Base-by-base conservation (phyloP, 1,140 invertebrate genomes). In the Archegozetes longisetosus region DNA sequence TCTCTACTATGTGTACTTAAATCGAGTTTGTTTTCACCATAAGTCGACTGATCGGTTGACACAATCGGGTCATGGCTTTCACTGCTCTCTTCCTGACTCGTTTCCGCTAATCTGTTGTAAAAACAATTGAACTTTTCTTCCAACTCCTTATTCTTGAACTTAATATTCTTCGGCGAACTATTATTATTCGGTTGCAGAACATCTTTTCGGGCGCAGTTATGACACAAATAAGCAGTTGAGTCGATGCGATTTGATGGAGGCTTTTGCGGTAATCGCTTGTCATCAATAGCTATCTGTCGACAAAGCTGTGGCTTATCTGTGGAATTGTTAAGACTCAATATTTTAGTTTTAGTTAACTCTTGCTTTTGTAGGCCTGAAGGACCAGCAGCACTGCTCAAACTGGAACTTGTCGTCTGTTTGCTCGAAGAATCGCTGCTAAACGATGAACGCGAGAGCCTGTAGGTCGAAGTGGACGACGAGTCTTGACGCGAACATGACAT, bases 61-160 rank as follows among this genome's bases (percentile, higher is more conserved):
- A 65, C 52, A 24, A 65, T 24, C 20, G 62, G 53, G 22, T 64
- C 62, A 17, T 66, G 64, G 20, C 65, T 64, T 60, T 66, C 65
- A 24, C 64, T 65, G 22, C 56, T 63, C 47, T 66, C 65, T 55
- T 64, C 65, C 28, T 58, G 57, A 40, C 65, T 66, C 20, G 58
- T 65, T 40, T 66, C 65, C 9, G 60, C 62, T 26, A 66, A 58
- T 17, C 64, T 53, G 23, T 65, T 66, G 32, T 66, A 66, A 54
- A 65, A 66, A 28, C 64, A 66, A 23, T 61, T 66, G 54, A 66
- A 65, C 55, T 65, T 66, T 40, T 65, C 62, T 53, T 66, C 64
- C 56, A 65, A 17, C 40, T 65, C 62, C 48, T 65, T 64, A 26
- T 49, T 61, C 29, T 65, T 65, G 25, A 61, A 63, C 6, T 12